Percentiles rank a stretch among this genome's conserved stretches.
These are phyloP conservation scores for Spialia ferax DNA, from an alignment of 2,888 invertebrate genomes.

Conservation along the genomic window DNA sequence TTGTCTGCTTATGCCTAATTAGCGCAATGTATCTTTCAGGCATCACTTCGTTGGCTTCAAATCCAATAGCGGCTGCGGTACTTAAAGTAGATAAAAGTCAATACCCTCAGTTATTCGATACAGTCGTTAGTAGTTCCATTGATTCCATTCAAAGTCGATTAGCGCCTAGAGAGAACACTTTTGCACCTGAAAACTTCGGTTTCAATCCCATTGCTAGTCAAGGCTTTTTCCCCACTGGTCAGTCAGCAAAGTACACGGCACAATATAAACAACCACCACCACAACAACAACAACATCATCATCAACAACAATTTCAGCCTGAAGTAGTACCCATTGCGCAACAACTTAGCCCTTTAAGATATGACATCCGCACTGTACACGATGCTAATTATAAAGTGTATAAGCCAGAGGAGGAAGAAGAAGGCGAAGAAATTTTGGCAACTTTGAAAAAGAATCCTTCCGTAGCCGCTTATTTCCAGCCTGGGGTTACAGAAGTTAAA, in stretches of 20 bases:
- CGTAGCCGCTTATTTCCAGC: conserved; percentile 78
- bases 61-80: conserved; percentile 74
- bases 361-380: conserved; percentile 79
- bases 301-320: conserved; percentile 48
- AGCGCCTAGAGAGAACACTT: conserved; percentile 72
- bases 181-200: conserved; percentile 78
- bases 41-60: conserved; percentile 76
- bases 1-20: conserved; percentile 28
- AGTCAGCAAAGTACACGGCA: conserved; percentile 67
- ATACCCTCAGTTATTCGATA: conserved; percentile 79
- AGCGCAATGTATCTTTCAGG: conserved; percentile 68
- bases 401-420: conserved; percentile 72
- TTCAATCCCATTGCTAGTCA: conserved; percentile 82
- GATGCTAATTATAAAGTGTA: conserved; percentile 81
- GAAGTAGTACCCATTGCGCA: conserved; percentile 60
- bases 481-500: conserved; percentile 75
- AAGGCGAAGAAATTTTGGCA: conserved; percentile 74
- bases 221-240: conserved; percentile 66
- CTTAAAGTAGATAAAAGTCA: conserved; percentile 78
- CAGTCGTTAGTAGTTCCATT: conserved; percentile 81
- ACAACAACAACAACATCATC: conserved; percentile 40
- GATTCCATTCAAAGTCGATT: conserved; percentile 74
- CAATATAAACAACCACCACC: conserved; percentile 51
- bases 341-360: conserved; percentile 69
- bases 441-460: conserved; percentile 78